Percentiles rank a stretch among this genome's conserved stretches.
Evolutionary conservation across 1,140 invertebrate species (phyloP).

Genomic region (Helicoverpa armigera): DNA sequence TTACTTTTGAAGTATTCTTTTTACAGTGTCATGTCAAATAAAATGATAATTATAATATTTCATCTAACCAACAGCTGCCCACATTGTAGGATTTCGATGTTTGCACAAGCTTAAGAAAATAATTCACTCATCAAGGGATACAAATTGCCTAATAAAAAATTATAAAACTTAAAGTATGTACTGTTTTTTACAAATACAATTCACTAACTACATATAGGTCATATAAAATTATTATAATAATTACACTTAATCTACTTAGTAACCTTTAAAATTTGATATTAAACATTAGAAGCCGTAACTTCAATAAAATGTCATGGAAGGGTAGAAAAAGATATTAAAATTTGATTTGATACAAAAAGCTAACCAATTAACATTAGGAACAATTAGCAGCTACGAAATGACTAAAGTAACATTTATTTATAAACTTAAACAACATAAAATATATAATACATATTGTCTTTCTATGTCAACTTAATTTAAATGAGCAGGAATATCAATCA

Average conservation of each 20-base stretch:
- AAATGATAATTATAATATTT: slow-evolving; percentile 6
- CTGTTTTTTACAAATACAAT: neutral
- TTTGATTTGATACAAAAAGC: slow-evolving; percentile 23
- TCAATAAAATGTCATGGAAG: slow-evolving; percentile 9
- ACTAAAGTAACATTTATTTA: slow-evolving; percentile 10
- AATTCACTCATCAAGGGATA: neutral
- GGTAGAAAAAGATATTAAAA: slow-evolving; percentile 19
- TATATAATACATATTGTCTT: slow-evolving; percentile 33
- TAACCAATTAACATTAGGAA: slow-evolving; percentile 9
- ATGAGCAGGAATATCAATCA: neutral
- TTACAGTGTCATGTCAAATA: slow-evolving; percentile 31
- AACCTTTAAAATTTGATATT: neutral
- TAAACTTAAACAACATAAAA: slow-evolving; percentile 6
- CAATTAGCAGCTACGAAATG: slow-evolving; percentile 1
- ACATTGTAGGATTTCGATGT: slow-evolving; percentile 21
- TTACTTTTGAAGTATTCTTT: slow-evolving; percentile 32
- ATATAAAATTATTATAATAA: slow-evolving; percentile 24
- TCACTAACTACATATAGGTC: slow-evolving; percentile 11
- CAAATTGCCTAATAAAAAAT: neutral
- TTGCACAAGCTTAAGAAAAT: neutral
- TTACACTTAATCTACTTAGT: slow-evolving; percentile 19
- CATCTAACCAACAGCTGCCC: slow-evolving; percentile 6
- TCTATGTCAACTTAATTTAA: neutral
- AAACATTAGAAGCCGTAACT: neutral
- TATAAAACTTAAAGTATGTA: slow-evolving; percentile 5